These are phyloP conservation scores for Hoplodrina blanda DNA, from an alignment of 2,888 invertebrate genomes.

Conservation along the genomic window DNA sequence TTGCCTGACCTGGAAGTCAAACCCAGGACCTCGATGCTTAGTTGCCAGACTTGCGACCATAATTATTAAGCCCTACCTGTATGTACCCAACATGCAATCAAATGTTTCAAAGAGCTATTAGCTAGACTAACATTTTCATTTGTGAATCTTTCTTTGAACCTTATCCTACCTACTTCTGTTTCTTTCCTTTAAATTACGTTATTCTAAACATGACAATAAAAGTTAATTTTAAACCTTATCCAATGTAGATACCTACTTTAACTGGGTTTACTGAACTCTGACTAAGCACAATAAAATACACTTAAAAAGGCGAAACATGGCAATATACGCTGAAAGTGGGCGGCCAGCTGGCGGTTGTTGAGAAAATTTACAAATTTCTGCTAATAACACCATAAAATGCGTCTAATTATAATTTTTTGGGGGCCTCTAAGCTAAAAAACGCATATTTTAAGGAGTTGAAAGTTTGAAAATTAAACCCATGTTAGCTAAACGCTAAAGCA, in stretches of 20 bases:
- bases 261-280: constrained; percentile 68
- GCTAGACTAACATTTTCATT: not conserved
- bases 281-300: constrained; percentile 73
- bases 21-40: no score
- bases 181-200: constrained; percentile 18
- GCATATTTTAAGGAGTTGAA: constrained; percentile 3
- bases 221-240: constrained; percentile 52
- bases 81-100: not conserved
- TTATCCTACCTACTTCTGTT: not conserved
- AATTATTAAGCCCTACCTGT: no score
- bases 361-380: constrained; percentile 78
- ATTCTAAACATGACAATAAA: constrained; percentile 36
- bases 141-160: not conserved
- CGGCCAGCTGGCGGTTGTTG: constrained; percentile 68
- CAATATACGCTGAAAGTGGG: constrained; percentile 70
- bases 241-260: constrained; percentile 23
- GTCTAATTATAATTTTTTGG: constrained; percentile 55
- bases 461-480: constrained; percentile 19
- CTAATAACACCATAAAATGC: constrained; percentile 78
- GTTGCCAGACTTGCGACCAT: no score
- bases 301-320: constrained; percentile 71
- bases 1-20: no score
- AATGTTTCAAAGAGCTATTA: not conserved
- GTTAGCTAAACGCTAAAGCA: not conserved
- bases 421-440: constrained; percentile 3